Evolutionary conservation across 1,140 invertebrate genomes (phyloP).

Genomic region (Drosophila athabasca): DNA sequence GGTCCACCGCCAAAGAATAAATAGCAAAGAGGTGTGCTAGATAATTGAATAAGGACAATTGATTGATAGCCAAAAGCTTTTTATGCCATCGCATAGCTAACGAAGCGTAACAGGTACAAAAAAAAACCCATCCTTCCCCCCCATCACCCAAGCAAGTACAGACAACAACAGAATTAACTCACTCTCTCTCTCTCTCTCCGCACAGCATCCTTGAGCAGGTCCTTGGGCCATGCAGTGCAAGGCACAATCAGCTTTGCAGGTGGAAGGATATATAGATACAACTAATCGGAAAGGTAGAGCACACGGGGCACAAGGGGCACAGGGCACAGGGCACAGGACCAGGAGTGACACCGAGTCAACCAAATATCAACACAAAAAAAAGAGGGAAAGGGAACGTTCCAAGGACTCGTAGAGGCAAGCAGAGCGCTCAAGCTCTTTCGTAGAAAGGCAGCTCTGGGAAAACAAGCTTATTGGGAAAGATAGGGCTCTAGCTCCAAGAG

Average conservation of each 20-base stretch:
- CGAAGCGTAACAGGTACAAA: conserved; percentile 73
- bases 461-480: too few relatives aligned
- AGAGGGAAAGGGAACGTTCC: too few relatives aligned
- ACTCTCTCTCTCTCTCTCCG: neutral
- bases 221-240: conserved; percentile 45
- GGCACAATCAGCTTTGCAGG: conserved; percentile 43
- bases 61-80: conserved; percentile 78
- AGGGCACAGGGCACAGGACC: neutral
- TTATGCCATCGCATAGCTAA: conserved; percentile 74
- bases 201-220: conserved; percentile 2
- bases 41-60: conserved; percentile 69
- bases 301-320: neutral
- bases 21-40: conserved; percentile 47
- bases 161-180: conserved; percentile 46
- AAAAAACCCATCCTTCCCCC: neutral
- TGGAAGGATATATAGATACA: conserved; percentile 11
- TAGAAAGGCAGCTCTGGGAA: too few relatives aligned
- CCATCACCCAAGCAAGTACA: conserved; percentile 20
- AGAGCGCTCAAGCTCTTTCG: too few relatives aligned
- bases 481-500: too few relatives aligned
- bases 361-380: too few relatives aligned
- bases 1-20: conserved; percentile 22
- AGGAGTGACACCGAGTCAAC: neutral
- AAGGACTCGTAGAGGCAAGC: too few relatives aligned
- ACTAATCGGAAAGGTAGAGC: neutral